Evolutionary conservation across 1,140 invertebrate genomes (phyloP), one percentile per base, ranked within the genome.

Genomic region (Brachionus manjavacas): DNA sequence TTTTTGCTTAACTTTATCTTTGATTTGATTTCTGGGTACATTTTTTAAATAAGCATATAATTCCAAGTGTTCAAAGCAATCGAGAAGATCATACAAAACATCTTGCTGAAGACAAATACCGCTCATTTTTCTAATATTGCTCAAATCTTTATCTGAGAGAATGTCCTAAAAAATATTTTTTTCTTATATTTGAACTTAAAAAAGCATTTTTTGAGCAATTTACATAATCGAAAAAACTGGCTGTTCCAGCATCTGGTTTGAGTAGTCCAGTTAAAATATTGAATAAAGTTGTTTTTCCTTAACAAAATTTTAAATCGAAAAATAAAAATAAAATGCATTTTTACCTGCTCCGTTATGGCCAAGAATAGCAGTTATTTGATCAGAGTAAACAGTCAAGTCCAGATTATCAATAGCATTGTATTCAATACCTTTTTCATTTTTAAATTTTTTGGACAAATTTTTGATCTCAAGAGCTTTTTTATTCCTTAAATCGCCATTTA

Each of bases 41-140:
- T 87, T 87, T 74, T 74, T 55, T 39, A 84, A 46, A 52, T 64
- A 64, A 55, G 68, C 83, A 46, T 55, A 84, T 3, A 84, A 41
- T 35, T 84, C 60, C 12, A 84, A 39, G 89, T 98, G 96, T 89
- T 99, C 94, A 35, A 91, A 90, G 0, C 97, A 95, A n/a, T 94
- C 64, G 9, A 84, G 25, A 2, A 25, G 41, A 83, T 91, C 89
- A 87, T 92, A 92, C 2, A 92, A 87, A 23, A 92, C 90, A 87
- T 92, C 92, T 84, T 91, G 90, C 85, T 92, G 91, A 20, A 92
- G 92, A 88, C 92, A 93, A 3, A 92, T 88, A 70, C 92, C 92
- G 14, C 93, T 85, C 78, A 87, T 87, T 78, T 88, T 87, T 23
- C 91, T 86, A 31, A 94, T 92, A 87, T 92, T 91, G 84, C 92